A percentile compares a stretch with the other conserved stretches of the same genome.
These are phyloP conservation scores for Altica lythri DNA, from an alignment of 2,888 invertebrate genomes.

Conservation along the genomic window DNA sequence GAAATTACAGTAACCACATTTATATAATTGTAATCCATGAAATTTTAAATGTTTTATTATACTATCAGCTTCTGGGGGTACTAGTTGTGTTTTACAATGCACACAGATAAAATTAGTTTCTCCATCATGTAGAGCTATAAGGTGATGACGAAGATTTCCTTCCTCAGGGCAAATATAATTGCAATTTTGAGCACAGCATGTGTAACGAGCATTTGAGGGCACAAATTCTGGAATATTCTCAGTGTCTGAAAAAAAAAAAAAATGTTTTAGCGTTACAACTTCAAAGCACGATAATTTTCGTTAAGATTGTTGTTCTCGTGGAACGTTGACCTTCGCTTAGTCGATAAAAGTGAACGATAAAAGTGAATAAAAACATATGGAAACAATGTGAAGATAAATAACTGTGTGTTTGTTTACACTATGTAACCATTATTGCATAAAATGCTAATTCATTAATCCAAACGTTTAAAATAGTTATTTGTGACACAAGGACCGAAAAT, in stretches of 20 bases:
- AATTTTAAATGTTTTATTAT: slow-evolving; percentile 73
- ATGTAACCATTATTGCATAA: no score
- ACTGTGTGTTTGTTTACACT: no score
- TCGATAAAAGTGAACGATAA: no score
- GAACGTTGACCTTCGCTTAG: no score
- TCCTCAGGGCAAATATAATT: slow-evolving; percentile 74
- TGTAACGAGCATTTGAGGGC: slow-evolving; percentile 59
- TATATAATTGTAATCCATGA: slow-evolving; percentile 74
- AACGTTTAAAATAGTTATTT: no score
- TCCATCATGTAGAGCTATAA: slow-evolving; percentile 71
- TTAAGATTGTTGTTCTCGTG: no score
- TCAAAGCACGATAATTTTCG: no score
- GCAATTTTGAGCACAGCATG: slow-evolving; percentile 74
- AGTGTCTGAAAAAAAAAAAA: slow-evolving; percentile 28
- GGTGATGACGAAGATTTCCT: slow-evolving; percentile 71
- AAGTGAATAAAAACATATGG: no score
- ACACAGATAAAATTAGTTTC: slow-evolving; percentile 63
- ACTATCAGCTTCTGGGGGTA: slow-evolving; percentile 50
- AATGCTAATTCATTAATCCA: no score
- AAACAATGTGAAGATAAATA: no score
- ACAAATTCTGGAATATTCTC: slow-evolving; percentile 44
- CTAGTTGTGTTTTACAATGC: slow-evolving; percentile 69
- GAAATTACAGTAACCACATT: slow-evolving; percentile 72
- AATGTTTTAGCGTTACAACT: no score
- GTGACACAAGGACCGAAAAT: no score